phyloP scores from a whole-genome alignment of 2,113 vertebrate genomes.

The Prochilodus magdalenae region DNA sequence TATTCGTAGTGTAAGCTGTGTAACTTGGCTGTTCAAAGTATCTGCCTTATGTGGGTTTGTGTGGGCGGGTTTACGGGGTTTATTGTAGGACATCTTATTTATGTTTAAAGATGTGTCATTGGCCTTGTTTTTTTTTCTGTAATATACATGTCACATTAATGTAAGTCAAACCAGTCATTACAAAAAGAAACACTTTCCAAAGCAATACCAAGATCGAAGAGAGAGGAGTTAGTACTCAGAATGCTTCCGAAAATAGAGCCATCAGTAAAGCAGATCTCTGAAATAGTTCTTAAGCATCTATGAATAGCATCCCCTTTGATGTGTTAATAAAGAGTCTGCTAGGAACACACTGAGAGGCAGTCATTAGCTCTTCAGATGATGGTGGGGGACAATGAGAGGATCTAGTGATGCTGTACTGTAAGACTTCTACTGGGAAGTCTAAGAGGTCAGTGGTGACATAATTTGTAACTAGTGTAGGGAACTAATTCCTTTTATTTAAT shows the following conservation, averaged over 20 bases:
- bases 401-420: not conserved
- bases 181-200: conserved; percentile 2
- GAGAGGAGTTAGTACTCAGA: not conserved
- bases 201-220: conserved; percentile 1
- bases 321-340: conserved; percentile 18
- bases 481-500: no score
- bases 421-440: not conserved
- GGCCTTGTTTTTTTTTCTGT: not conserved
- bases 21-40: no score
- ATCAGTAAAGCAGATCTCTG: conserved; percentile 3
- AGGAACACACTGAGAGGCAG: conserved; percentile 9
- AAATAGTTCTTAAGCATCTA: not conserved
- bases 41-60: not conserved
- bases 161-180: not conserved
- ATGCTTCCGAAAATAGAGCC: conserved; percentile 1
- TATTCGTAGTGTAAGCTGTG: no score
- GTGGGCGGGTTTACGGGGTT: not conserved
- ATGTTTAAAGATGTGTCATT: not conserved
- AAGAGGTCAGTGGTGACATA: not conserved
- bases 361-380: conserved; percentile 7
- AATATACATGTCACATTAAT: not conserved
- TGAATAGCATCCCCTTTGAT: conserved; percentile 2
- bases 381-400: not conserved
- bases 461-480: no score
- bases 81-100: not conserved